These are phyloP conservation scores for Otus sunia DNA, from an alignment of 2,113 vertebrate species.

Conservation along the genomic window DNA sequence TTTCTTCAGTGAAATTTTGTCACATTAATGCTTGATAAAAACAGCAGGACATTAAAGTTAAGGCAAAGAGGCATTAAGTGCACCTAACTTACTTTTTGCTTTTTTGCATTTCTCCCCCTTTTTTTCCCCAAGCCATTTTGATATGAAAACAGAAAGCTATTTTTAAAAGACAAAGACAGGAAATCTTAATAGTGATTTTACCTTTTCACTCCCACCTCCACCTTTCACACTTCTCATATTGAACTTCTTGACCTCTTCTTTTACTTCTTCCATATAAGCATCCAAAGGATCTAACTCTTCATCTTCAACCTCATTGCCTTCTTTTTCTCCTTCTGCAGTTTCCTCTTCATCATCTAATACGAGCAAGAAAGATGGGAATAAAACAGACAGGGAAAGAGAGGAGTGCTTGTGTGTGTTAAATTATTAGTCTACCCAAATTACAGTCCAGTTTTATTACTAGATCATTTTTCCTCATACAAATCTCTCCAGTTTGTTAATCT, in stretches of 20 bases:
- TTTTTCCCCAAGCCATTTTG: not conserved
- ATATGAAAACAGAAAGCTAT: not conserved
- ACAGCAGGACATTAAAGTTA: not conserved
- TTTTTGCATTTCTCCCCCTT: not conserved
- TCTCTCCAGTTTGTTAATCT: not conserved
- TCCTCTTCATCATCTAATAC: constrained; percentile 82
- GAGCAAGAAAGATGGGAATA: not conserved
- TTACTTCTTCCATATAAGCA: constrained; percentile 99
- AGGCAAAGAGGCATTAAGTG: not conserved
- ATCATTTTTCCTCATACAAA: not conserved
- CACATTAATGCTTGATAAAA: not conserved
- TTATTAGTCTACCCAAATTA: not conserved
- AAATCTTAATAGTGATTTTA: constrained; percentile 38
- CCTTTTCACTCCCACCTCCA: constrained; percentile 89
- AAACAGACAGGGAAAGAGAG: not conserved
- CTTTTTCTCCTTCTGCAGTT: constrained; percentile 79
- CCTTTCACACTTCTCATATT: constrained; percentile 94
- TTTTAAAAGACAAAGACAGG: not conserved
- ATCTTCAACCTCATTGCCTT: constrained; percentile 79
- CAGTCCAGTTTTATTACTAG: not conserved
- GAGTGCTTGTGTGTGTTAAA: not conserved
- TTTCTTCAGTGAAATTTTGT: not conserved
- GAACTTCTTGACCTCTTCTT: constrained; percentile 98
- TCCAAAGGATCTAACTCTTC: constrained; percentile 95
- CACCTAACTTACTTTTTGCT: not conserved